Percentiles rank a stretch among this genome's conserved stretches.
phyloP scores from a whole-genome alignment of 2,888 invertebrate species.

The Lithophane leautieri region DNA sequence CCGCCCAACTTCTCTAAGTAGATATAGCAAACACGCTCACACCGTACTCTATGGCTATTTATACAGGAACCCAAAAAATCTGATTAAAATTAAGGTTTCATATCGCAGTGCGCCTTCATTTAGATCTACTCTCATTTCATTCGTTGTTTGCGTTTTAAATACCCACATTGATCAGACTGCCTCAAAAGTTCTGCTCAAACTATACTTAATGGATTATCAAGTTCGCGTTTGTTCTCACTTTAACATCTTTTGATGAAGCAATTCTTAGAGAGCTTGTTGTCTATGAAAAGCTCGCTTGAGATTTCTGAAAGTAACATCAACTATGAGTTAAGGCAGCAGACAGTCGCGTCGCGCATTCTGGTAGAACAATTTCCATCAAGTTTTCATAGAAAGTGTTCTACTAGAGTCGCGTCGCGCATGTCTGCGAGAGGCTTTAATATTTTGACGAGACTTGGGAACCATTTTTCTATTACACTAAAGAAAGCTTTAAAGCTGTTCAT shows the following conservation, averaged over 20 bases:
- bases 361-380: no score
- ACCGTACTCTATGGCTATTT: constrained; percentile 33
- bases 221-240: constrained; percentile 41
- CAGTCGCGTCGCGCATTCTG: no score
- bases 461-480: constrained; percentile 14
- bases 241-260: constrained; percentile 35
- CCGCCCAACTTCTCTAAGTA: constrained; percentile 65
- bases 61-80: constrained; percentile 44
- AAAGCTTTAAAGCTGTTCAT: constrained; percentile 4
- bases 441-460: neutral
- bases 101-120: constrained; percentile 41
- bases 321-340: neutral
- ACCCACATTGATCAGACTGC: constrained; percentile 35
- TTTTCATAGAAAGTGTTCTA: no score
- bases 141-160: constrained; percentile 36
- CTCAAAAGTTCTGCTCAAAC: constrained; percentile 33
- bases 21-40: constrained; percentile 55
- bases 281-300: constrained; percentile 30
- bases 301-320: constrained; percentile 16
- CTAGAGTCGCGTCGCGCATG: no score
- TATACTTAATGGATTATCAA: constrained; percentile 50
- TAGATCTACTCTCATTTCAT: constrained; percentile 28
- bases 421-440: neutral
- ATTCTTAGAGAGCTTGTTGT: constrained; percentile 27
- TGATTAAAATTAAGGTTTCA: constrained; percentile 54